Percentiles rank a stretch among this genome's conserved stretches.
Evolutionary conservation across 1,140 invertebrate species (phyloP).

Genomic region (Procambarus clarkii): DNA sequence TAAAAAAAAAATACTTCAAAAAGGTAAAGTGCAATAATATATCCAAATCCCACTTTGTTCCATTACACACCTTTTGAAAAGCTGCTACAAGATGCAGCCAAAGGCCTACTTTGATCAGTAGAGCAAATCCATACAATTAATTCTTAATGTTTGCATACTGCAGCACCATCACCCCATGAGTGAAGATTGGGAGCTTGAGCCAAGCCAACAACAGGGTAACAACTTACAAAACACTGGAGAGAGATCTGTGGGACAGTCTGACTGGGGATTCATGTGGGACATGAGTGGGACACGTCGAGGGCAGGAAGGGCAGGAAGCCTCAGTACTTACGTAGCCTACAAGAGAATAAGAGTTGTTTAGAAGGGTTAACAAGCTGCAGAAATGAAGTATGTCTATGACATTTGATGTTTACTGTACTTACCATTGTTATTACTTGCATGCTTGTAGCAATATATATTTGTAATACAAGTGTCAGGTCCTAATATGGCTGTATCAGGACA

Average conservation of each 20-base stretch:
- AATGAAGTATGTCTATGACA: no score
- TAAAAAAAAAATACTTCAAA: not conserved
- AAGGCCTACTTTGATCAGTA: not conserved
- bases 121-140: not conserved
- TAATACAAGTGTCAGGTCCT: no score
- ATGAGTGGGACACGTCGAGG: constrained; percentile 8
- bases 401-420: no score
- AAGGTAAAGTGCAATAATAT: not conserved
- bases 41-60: not conserved
- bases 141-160: not conserved
- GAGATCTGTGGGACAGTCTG: constrained; percentile 8
- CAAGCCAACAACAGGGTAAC: constrained; percentile 1
- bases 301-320: not conserved
- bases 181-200: not conserved
- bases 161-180: not conserved
- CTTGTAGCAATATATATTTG: no score
- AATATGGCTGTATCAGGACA: no score
- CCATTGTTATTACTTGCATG: no score
- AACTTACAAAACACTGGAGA: constrained; percentile 12
- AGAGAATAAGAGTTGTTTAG: not conserved
- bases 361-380: not conserved
- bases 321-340: constrained; percentile 12
- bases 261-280: constrained; percentile 1
- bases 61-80: not conserved
- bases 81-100: not conserved